Percentiles rank a stretch among this genome's conserved stretches.
Evolutionary conservation across 2,113 vertebrate genomes (phyloP).

Genomic region (Climacteris rufus): DNA sequence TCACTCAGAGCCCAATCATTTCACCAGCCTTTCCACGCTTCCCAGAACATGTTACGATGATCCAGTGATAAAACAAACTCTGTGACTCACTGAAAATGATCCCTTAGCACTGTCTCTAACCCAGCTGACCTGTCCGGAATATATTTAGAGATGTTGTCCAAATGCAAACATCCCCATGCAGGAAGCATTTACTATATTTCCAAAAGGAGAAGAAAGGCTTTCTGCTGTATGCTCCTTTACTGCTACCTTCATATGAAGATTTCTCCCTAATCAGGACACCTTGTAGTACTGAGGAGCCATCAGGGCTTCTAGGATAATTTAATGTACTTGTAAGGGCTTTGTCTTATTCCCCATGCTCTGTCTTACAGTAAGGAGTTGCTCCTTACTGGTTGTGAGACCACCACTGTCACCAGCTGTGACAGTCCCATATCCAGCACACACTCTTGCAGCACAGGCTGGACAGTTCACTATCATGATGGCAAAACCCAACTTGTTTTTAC

Average conservation of each 20-base stretch:
- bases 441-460: background rate
- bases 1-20: background rate
- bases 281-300: background rate
- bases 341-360: background rate
- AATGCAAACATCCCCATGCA: background rate
- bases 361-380: background rate
- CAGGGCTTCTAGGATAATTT: background rate
- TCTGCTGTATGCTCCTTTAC: background rate
- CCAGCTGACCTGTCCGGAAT: background rate
- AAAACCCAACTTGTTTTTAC: background rate
- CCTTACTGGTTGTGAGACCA: background rate
- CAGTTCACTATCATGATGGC: accelerated
- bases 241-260: background rate
- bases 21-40: background rate
- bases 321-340: background rate
- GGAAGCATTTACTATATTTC: background rate
- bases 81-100: background rate
- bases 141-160: background rate
- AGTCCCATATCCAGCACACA: background rate
- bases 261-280: background rate
- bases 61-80: background rate
- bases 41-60: background rate
- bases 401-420: background rate
- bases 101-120: background rate
- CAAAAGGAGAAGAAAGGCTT: background rate